phyloP scores from a whole-genome alignment of 2,797 vertebrate species.

The Silurus aristotelis region DNA sequence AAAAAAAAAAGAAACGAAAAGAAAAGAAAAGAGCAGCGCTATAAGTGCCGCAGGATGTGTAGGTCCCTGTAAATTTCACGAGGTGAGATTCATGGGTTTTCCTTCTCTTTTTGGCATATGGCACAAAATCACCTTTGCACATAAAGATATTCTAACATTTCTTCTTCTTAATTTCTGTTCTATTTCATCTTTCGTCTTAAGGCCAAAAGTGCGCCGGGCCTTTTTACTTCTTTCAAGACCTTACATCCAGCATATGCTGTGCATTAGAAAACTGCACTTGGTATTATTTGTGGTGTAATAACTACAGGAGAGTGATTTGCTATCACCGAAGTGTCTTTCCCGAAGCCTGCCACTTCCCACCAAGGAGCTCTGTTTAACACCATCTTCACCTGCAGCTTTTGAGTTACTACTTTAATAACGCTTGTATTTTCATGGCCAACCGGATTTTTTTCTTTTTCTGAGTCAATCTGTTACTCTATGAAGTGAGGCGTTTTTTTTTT shows the following conservation, averaged over 20 bases:
- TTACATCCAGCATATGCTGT: neutral
- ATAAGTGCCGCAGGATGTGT: conserved; percentile 1
- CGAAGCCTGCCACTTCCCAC: conserved; percentile 18
- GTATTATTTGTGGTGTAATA: conserved; percentile 30
- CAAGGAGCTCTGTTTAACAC: conserved; percentile 15
- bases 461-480: conserved; percentile 8
- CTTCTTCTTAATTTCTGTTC: conserved; percentile 21
- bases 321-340: conserved; percentile 19
- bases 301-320: conserved; percentile 29
- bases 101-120: neutral
- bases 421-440: conserved; percentile 22
- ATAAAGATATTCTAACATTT: conserved; percentile 2
- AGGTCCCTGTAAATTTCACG: conserved; percentile 3
- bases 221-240: conserved; percentile 2
- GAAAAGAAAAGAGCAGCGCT: neutral
- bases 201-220: conserved; percentile 8
- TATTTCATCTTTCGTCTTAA: conserved; percentile 29
- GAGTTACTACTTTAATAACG: conserved; percentile 54
- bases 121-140: neutral
- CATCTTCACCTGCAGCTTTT: conserved; percentile 29
- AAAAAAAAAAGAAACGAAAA: neutral
- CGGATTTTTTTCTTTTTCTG: neutral
- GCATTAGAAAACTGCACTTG: neutral
- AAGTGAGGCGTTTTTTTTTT: neutral
- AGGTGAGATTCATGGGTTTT: conserved; percentile 9